Evolutionary conservation across 2,888 invertebrate species (phyloP), one percentile per base, ranked within the genome.

Genomic region (Polyommatus icarus): DNA sequence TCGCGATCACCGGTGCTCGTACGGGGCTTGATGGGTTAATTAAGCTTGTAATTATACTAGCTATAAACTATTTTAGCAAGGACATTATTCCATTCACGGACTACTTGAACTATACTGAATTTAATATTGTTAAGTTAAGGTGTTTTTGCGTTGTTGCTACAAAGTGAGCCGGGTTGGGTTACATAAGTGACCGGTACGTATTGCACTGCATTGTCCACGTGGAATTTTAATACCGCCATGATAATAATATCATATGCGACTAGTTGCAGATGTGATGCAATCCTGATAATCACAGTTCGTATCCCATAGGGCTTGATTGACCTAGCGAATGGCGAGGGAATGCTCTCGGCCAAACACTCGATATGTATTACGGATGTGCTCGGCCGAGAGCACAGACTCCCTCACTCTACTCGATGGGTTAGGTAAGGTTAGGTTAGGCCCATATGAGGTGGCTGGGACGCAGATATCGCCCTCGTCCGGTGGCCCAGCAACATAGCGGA

Each of bases 141-240:
- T 29, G n/a, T 8, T 59, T 67, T 67, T 67, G 67, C 67, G 61
- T 61, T 24, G 61, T 61, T 24, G 67, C 29, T 29, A 67, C 67
- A 67, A 67, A 29, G 67, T 67, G 15, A 67, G 24, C n/a, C 76
- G 76, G 24, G 57, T 72, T 24, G 57, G 20, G 54, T 77, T 77
- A 77, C 77, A 73, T 57, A 77, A 77, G n/a, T 77, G 76, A 73
- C 77, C 46, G 77, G 77, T 73, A 73, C 73, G 40, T 77, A 77
- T 73, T 77, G 77, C 77, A 73, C 73, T 77, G 54, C n/a, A 77
- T 73, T 77, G 57, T 59, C 59, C 77, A 61, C 77, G 73, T 73
- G 77, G 72, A 59, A 59, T 59, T 54, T 73, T 59, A 73, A 73
- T 77, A 76, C 54, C 46, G 24, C 5, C 29, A 29, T 67, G 29